A percentile compares a stretch with the other conserved stretches of the same genome.
These are phyloP conservation scores for Characodon lateralis DNA, from an alignment of 2,797 vertebrate species.

Conservation along the genomic window DNA sequence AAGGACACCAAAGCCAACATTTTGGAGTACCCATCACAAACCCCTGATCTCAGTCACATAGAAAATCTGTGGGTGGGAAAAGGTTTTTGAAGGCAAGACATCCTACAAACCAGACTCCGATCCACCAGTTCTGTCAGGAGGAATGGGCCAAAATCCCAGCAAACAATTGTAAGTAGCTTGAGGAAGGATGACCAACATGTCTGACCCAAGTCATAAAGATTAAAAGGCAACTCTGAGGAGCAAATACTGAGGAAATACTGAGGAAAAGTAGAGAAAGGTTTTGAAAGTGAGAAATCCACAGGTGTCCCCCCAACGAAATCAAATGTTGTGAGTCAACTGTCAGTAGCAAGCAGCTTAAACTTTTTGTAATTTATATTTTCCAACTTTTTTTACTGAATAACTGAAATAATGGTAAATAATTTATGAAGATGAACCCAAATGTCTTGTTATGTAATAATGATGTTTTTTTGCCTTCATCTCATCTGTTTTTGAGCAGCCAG, in stretches of 20 bases:
- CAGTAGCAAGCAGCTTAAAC: not conserved
- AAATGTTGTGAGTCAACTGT: not conserved
- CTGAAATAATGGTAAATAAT: not conserved
- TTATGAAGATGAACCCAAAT: not conserved
- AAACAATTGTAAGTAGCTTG: not conserved
- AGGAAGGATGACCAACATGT: not conserved
- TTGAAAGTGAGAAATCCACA: not conserved
- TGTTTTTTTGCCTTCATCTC: conserved; percentile 1
- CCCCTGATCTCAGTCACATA: too few relatives aligned
- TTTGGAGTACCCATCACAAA: not conserved
- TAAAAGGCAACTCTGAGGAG: not conserved
- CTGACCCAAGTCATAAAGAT: not conserved
- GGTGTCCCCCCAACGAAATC: not conserved
- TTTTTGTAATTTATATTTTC: not conserved
- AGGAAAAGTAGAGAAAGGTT: not conserved
- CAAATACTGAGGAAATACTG: not conserved
- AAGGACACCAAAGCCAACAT: too few relatives aligned
- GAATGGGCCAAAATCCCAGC: not conserved
- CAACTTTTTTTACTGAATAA: not conserved
- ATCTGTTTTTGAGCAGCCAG: conserved; percentile 15
- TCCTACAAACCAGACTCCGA: not conserved
- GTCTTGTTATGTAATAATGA: not conserved
- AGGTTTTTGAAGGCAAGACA: not conserved
- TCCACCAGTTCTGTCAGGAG: too few relatives aligned
- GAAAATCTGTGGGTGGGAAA: not conserved